Percentiles rank a stretch among this genome's conserved stretches.
phyloP scores from a whole-genome alignment of 2,113 vertebrate genomes.

The Formicarius rufipectus region DNA sequence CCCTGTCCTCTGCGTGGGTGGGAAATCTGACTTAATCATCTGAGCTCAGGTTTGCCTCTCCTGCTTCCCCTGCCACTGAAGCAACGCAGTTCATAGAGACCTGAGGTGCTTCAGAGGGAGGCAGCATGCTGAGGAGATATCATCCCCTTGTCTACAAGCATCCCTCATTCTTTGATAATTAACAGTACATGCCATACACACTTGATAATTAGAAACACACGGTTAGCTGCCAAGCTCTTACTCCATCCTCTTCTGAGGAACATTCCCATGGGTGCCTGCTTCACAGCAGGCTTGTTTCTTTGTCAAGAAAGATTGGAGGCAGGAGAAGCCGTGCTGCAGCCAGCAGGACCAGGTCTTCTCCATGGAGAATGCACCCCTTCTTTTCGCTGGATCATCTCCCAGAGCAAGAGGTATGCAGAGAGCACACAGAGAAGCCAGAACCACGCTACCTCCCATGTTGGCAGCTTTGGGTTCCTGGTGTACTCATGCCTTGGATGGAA shows the following conservation, averaged over 20 bases:
- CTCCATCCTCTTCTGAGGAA: constrained; percentile 10
- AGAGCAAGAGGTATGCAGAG: background rate
- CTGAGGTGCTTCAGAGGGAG: constrained; percentile 9
- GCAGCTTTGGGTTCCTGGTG: background rate
- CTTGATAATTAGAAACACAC: constrained; percentile 25
- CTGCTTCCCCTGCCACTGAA: background rate
- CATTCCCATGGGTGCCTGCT: background rate
- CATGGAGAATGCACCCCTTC: background rate
- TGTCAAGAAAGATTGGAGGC: background rate
- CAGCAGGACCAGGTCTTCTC: background rate
- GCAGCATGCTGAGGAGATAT: constrained; percentile 17
- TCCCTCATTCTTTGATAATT: constrained; percentile 51
- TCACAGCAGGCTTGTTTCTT: background rate
- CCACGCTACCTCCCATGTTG: background rate
- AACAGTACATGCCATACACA: background rate
- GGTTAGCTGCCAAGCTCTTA: constrained; percentile 11
- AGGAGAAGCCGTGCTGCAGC: background rate
- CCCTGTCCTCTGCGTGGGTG: background rate
- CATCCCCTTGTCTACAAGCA: background rate
- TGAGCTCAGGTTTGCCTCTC: background rate
- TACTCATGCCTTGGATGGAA: background rate
- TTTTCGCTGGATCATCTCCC: background rate
- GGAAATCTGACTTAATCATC: constrained; percentile 17
- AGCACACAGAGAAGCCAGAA: background rate
- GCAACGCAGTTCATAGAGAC: background rate